Evolutionary conservation across 2,797 vertebrate species (phyloP).

Genomic region (Sarcoramphus papa): DNA sequence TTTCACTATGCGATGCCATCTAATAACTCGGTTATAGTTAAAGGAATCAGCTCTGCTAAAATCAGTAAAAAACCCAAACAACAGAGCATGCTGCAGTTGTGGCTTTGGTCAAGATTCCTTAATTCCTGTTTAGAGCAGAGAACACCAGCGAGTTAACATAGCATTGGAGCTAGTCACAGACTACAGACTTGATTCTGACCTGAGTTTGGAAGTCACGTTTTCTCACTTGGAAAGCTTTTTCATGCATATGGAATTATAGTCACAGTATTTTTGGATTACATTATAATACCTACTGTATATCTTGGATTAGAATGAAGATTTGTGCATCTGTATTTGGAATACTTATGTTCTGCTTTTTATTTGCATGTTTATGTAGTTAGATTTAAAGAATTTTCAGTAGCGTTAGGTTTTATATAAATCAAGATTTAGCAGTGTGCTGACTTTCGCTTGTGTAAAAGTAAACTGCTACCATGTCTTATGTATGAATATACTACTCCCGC

Average conservation of each 20-base stretch:
- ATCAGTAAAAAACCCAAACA: not conserved
- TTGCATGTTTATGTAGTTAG: not conserved
- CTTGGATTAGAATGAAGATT: not conserved
- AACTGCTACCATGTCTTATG: not conserved
- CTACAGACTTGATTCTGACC: not conserved
- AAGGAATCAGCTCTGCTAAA: not conserved
- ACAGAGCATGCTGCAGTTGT: not conserved
- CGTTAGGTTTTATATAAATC: not conserved
- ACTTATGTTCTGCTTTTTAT: not conserved
- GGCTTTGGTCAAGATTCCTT: not conserved
- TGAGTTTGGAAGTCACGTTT: not conserved
- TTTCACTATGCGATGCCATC: not conserved
- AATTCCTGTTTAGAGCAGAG: not conserved
- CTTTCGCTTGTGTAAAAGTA: not conserved
- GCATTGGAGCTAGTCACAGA: not conserved
- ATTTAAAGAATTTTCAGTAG: not conserved
- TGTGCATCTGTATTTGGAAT: not conserved
- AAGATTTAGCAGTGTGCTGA: not conserved
- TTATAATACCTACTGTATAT: not conserved
- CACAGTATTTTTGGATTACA: not conserved
- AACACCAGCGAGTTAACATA: not conserved
- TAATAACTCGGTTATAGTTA: not conserved
- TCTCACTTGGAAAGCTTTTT: not conserved
- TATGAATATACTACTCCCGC: not conserved
- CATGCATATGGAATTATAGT: not conserved